Conservation (phyloP, 2,888 invertebrate species). For the Cosmopolites sordidus region DNA sequence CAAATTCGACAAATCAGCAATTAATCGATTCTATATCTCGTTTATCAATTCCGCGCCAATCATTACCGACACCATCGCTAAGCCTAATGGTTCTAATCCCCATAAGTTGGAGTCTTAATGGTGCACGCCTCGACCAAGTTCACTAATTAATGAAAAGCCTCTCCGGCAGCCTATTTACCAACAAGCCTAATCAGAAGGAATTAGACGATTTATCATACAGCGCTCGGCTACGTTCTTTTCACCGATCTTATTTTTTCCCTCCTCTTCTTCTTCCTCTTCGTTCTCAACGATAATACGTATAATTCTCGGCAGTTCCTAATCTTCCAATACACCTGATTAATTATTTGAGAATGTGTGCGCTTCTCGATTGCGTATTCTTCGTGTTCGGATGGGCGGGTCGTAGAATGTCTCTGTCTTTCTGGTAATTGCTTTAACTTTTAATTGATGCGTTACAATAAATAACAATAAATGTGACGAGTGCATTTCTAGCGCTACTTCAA, state of each 20-base stretch:
- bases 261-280: background rate
- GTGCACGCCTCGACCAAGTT: background rate
- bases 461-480: too few species aligned
- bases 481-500: too few species aligned
- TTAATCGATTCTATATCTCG: too few species aligned
- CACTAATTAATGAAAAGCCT: background rate
- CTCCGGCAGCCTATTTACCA: slow-evolving; percentile 14
- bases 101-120: background rate
- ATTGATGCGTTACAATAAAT: too few species aligned
- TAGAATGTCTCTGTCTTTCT: too few species aligned
- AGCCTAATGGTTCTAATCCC: slow-evolving; percentile 1
- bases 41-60: too few species aligned
- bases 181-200: slow-evolving; percentile 23
- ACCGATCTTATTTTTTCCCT: background rate
- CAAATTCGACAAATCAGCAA: too few species aligned
- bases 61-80: background rate
- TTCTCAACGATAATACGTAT: background rate
- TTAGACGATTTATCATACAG: slow-evolving; percentile 20
- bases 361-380: too few species aligned
- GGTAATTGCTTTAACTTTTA: too few species aligned
- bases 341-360: background rate
- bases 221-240: slow-evolving; percentile 7
- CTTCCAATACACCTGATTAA: background rate
- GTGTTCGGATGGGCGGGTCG: too few species aligned
- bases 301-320: background rate